Base-by-base conservation (phyloP, 2,888 invertebrate genomes). In the Athalia cordata region DNA sequence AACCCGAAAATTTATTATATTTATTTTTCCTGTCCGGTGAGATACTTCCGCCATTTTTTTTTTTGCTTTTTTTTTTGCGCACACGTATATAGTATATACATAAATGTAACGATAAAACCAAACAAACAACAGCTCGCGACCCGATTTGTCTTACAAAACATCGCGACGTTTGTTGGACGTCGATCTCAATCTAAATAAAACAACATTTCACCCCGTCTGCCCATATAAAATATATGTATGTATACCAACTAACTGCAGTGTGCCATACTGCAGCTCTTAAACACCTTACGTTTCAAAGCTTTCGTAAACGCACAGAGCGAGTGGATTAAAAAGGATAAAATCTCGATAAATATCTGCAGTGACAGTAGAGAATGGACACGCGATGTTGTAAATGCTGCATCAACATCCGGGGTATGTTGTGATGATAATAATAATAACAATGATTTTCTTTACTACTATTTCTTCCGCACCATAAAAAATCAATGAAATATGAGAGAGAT, bases 81-180 rank as follows among this genome's bases (percentile, higher is more conserved):
- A 29, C 29, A 29, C 29, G 29, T 29, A 29, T 29, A 29, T 29
- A 29, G 0, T 2, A 29, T 29, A 29, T 29, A 29, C 29, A 29
- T 29, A 29, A 11, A 1, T 55, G 45, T n/a, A 29, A 47, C 55
- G 59, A 47, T 72, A 59, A 72, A 72, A 11, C 11, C 59, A 72
- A 72, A 57, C 9, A 72, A 72, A 72, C 47, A 72, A 70, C 43
- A 67, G 49, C 8, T 50, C 68, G 55, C 29, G 68, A 50, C 43
- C n/a, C 29, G 43, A 29, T 7, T 68, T 43, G 15, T 9, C 15
- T 15, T 29, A n/a, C 47, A 2, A 47, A 13, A 65, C 13, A n/a
- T 52, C 3, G 9, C 52, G 11, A 5, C 29, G 43, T 7, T 3
- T n/a, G n/a, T 55, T 11, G 13, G 59, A 13, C 47, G 15, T n/a